Percentiles rank a stretch among this genome's conserved stretches.
These are phyloP conservation scores for Oreotrochilus melanogaster DNA, from an alignment of 2,113 vertebrate species.

Conservation along the genomic window DNA sequence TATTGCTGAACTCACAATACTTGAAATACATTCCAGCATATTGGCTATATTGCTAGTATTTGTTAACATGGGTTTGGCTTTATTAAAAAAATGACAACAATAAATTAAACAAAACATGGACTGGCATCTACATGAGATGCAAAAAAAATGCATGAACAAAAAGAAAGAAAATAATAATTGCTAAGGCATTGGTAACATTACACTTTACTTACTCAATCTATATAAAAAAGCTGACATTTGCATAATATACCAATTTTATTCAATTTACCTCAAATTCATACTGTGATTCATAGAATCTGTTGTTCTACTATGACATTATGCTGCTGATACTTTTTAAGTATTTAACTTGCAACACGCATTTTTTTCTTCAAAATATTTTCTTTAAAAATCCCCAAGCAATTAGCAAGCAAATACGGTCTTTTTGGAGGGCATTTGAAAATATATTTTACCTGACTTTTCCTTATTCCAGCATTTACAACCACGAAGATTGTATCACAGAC, in stretches of 20 bases:
- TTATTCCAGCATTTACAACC: constrained; percentile 80
- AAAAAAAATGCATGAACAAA: not conserved
- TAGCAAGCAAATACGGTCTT: not conserved
- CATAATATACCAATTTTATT: not conserved
- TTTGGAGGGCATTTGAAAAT: not conserved
- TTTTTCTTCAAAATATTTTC: not conserved
- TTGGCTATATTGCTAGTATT: not conserved
- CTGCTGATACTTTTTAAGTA: not conserved
- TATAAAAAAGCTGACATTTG: accelerated
- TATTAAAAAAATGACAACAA: not conserved
- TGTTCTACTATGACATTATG: not conserved
- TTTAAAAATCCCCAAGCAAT: not conserved
- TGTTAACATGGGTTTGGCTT: not conserved
- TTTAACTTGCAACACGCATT: not conserved
- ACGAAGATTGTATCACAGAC: constrained; percentile 80
- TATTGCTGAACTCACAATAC: not conserved
- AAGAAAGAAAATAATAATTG: not conserved
- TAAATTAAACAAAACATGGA: not conserved
- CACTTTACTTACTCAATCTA: not conserved
- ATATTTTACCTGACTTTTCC: constrained; percentile 80
- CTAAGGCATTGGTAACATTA: not conserved
- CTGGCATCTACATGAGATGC: not conserved
- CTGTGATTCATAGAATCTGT: not conserved
- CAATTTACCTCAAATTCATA: not conserved
- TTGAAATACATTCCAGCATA: not conserved